Evolutionary conservation across 2,113 vertebrate genomes (phyloP).

Genomic region (Phaethon lepturus): DNA sequence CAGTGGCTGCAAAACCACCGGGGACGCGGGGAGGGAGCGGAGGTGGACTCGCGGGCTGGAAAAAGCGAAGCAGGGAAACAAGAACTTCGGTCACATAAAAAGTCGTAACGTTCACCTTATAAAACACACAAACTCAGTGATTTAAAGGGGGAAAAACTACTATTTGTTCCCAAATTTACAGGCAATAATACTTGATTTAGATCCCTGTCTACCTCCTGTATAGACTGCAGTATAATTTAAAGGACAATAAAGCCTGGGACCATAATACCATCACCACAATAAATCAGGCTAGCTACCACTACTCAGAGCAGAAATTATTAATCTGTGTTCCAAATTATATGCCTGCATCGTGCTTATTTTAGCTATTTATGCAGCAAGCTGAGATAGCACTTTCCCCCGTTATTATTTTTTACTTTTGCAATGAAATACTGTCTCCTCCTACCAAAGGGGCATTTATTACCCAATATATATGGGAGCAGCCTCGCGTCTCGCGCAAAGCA

Average conservation of each 20-base stretch:
- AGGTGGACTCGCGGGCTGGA: rapidly evolving
- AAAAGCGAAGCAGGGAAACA: not conserved
- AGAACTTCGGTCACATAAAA: not conserved
- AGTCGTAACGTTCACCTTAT: slow-evolving; percentile 45
- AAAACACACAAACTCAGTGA: slow-evolving; percentile 67
- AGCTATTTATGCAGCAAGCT: slow-evolving; percentile 69
- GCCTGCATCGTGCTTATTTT: slow-evolving; percentile 56
- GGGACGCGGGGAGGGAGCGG: rapidly evolving
- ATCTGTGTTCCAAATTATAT: slow-evolving; percentile 74
- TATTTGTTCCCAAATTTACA: slow-evolving; percentile 82
- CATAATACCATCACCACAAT: slow-evolving; percentile 56
- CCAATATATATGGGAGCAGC: not conserved
- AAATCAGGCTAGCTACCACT: slow-evolving; percentile 73
- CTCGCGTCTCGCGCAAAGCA: not conserved
- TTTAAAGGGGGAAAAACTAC: slow-evolving; percentile 75
- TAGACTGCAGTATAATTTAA: slow-evolving; percentile 80
- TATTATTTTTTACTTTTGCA: slow-evolving; percentile 63
- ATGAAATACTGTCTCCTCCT: slow-evolving; percentile 46
- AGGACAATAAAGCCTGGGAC: slow-evolving; percentile 81
- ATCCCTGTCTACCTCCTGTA: slow-evolving; percentile 72
- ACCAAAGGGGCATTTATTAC: slow-evolving; percentile 42
- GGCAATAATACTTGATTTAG: slow-evolving; percentile 81
- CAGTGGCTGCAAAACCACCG: rapidly evolving
- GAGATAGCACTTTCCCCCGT: slow-evolving; percentile 64
- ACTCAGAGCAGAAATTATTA: slow-evolving; percentile 74